These are phyloP conservation scores for Smithornis capensis DNA, from an alignment of 2,113 vertebrate species.

Conservation along the genomic window DNA sequence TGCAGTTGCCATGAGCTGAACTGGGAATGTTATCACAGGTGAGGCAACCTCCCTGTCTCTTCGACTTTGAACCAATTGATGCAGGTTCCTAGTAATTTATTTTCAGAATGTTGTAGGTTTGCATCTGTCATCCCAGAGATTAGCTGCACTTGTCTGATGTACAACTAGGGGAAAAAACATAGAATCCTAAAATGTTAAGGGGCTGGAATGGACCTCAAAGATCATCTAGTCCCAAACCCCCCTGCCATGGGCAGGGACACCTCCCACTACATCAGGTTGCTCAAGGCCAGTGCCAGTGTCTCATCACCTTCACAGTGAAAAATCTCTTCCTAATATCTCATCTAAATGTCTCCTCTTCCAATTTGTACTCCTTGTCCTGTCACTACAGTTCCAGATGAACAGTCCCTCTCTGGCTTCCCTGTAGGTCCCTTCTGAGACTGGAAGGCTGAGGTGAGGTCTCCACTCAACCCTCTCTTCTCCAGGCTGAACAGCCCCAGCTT, in stretches of 20 bases:
- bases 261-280: background rate
- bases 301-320: background rate
- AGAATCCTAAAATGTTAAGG: background rate
- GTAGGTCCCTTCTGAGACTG: background rate
- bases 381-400: background rate
- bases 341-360: background rate
- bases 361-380: background rate
- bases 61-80: background rate
- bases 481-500: background rate
- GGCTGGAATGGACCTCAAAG: background rate
- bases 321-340: too few relatives aligned
- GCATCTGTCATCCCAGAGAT: background rate
- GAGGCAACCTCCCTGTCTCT: background rate
- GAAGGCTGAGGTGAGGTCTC: background rate
- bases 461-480: background rate
- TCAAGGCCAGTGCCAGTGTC: background rate
- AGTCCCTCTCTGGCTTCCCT: background rate
- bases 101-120: background rate
- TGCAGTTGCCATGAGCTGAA: background rate
- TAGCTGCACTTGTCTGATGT: background rate
- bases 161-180: background rate
- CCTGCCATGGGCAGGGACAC: background rate
- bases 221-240: fast-evolving
- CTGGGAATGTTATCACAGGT: background rate
- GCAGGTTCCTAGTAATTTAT: background rate